A percentile compares a stretch with the other conserved stretches of the same genome.
Evolutionary conservation across 2,113 vertebrate genomes (phyloP).

Genomic region (Orthonyx spaldingii): DNA sequence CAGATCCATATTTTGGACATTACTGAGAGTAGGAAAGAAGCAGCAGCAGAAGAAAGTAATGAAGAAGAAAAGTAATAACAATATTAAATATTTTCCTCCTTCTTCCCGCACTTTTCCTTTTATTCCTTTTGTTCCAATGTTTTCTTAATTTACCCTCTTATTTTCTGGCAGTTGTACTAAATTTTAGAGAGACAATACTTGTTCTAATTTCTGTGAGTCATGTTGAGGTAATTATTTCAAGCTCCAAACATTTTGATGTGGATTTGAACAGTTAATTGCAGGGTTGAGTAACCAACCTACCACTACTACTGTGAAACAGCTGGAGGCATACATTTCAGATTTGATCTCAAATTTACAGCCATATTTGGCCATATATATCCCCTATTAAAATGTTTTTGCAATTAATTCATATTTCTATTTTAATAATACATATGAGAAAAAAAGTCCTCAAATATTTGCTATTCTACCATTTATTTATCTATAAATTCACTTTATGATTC

Average conservation of each 20-base stretch:
- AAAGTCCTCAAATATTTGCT: background rate
- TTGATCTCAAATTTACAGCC: background rate
- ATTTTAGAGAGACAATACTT: constrained; percentile 6
- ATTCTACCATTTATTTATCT: background rate
- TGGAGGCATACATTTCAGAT: background rate
- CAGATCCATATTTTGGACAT: background rate
- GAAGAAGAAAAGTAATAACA: background rate
- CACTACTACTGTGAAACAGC: background rate
- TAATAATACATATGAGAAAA: background rate
- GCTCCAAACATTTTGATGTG: constrained; percentile 34
- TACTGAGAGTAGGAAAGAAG: background rate
- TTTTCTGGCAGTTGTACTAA: constrained; percentile 15
- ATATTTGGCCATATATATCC: background rate
- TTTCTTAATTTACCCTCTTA: constrained; percentile 22
- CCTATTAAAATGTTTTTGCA: background rate
- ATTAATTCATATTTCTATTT: background rate
- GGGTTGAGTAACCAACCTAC: background rate
- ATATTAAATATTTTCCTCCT: background rate
- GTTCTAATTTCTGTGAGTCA: constrained; percentile 27
- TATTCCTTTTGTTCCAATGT: background rate
- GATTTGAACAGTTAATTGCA: constrained; percentile 20
- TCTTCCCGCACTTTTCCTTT: background rate
- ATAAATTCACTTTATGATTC: background rate
- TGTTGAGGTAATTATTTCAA: constrained; percentile 35
- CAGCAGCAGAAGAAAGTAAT: background rate